Evolutionary conservation across 1,140 invertebrate genomes (phyloP), one percentile per base, ranked within the genome.

Genomic region (Cyclina sinensis): DNA sequence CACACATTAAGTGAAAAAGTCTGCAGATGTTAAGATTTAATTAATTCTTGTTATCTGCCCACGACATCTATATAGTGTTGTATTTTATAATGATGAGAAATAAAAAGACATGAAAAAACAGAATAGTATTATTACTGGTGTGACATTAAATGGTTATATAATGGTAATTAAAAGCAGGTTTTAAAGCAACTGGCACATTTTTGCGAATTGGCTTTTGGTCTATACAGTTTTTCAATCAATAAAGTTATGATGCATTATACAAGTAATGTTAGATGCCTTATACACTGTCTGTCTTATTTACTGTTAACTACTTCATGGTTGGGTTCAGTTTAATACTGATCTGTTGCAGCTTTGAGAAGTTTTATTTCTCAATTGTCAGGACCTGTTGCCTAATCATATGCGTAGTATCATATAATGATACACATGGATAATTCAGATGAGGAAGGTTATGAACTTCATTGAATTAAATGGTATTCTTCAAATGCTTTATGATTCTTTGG

Each of bases 231-330:
- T n/a, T 5, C n/a, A 3, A n/a, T 18, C n/a, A 11, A 62, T 62
- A 27, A 62, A 62, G 18, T 62, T 62, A 62, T 62, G 57, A 62
- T 62, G 57, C 57, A 62, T 62, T 27, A 62, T 27, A 62, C 18
- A 62, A 62, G 27, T 62, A 11, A 27, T 62, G n/a, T 62, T 9
- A 62, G 57, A 27, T 62, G 57, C 57, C 21, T 24, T 62, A 24
- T 27, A 62, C 57, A 27, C n/a, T 9, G 2, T n/a, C 7, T 27
- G 51, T 62, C 24, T 9, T 3, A 62, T 62, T 62, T 24, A n/a
- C 57, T n/a, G n/a, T 62, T 62, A 62, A 62, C n/a, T 27, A 62
- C n/a, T 11, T n/a, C n/a, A 62, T 62, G 57, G 57, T 27, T 62
- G 24, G 27, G 24, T 9, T 27, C 18, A 62, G n/a, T 11, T 4